Percentiles rank a stretch among this genome's conserved stretches.
These are phyloP conservation scores for Noctua comes DNA, from an alignment of 2,888 invertebrate genomes.

Conservation along the genomic window DNA sequence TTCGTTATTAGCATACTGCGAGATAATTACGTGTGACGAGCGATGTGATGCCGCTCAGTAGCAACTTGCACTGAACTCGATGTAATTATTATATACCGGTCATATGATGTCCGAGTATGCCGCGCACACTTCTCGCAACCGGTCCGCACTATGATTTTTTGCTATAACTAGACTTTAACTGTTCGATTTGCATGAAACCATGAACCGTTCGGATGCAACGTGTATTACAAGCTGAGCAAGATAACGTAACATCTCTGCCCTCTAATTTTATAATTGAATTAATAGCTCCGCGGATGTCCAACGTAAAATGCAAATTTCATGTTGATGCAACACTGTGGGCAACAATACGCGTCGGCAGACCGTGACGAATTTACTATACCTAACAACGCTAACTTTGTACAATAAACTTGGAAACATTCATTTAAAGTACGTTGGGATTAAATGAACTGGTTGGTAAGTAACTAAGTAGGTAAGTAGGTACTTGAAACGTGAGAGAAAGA, in stretches of 20 bases:
- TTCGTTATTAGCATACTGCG: slow-evolving; percentile 85
- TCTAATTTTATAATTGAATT: slow-evolving; percentile 83
- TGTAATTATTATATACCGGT: slow-evolving; percentile 79
- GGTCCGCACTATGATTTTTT: slow-evolving; percentile 58
- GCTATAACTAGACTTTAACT: slow-evolving; percentile 64
- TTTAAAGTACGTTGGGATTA: slow-evolving; percentile 70
- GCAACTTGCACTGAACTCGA: slow-evolving; percentile 72
- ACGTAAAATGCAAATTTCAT: slow-evolving; percentile 87
- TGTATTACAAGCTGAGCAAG: slow-evolving; percentile 58
- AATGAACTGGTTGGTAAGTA: slow-evolving; percentile 32
- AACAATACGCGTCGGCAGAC: slow-evolving; percentile 81
- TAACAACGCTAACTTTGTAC: slow-evolving; percentile 73
- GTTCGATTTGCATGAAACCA: slow-evolving; percentile 72
- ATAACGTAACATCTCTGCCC: slow-evolving; percentile 68
- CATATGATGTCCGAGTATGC: slow-evolving; percentile 69
- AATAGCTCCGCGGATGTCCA: slow-evolving; percentile 81
- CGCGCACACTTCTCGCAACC: slow-evolving; percentile 58
- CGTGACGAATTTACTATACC: slow-evolving; percentile 80
- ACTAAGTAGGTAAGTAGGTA: slow-evolving; percentile 19
- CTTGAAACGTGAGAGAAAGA: slow-evolving; percentile 47
- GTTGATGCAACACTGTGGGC: slow-evolving; percentile 82
- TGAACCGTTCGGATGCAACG: slow-evolving; percentile 64
- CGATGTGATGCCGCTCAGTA: slow-evolving; percentile 74
- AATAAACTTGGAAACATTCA: slow-evolving; percentile 79
- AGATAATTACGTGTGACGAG: slow-evolving; percentile 87